phyloP scores from a whole-genome alignment of 2,888 invertebrate species.

The Drosophila mettleri region DNA sequence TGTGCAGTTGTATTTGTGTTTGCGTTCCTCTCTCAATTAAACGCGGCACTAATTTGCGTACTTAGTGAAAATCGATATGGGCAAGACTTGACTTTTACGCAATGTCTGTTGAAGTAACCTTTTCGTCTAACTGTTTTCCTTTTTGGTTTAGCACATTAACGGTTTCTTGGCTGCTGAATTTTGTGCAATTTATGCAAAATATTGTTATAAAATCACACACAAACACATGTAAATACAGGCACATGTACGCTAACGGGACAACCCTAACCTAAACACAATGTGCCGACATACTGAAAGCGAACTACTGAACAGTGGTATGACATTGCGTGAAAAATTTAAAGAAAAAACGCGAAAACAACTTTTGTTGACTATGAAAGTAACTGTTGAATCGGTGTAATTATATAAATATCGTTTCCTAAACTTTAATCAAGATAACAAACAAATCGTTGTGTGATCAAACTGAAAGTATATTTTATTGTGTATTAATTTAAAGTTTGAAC shows the following conservation, averaged over 20 bases:
- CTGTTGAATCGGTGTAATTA: too few relatives aligned
- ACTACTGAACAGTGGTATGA: conserved; percentile 40
- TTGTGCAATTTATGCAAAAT: conserved; percentile 21
- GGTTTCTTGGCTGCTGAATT: conserved; percentile 3
- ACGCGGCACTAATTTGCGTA: conserved; percentile 58
- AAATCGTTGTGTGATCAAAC: background rate
- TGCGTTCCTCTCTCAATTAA: conserved; percentile 61
- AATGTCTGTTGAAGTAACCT: conserved; percentile 9
- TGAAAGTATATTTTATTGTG: background rate
- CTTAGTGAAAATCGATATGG: conserved; percentile 74
- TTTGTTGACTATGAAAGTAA: background rate
- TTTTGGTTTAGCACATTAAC: background rate
- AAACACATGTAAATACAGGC: conserved; percentile 15
- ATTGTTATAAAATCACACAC: conserved; percentile 40
- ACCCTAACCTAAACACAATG: conserved; percentile 73
- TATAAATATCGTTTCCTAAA: background rate
- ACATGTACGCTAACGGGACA: conserved; percentile 44
- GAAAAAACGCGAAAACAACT: background rate
- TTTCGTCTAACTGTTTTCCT: background rate
- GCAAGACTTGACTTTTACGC: conserved; percentile 32
- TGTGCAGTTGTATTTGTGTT: conserved; percentile 27
- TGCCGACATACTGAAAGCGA: conserved; percentile 55
- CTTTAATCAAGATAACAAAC: background rate
- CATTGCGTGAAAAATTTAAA: background rate
- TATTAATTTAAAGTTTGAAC: too few relatives aligned